Percentiles rank a stretch among this genome's conserved stretches.
Conservation (phyloP, 2,888 invertebrate genomes). For the Bruchidius siliquastri region DNA sequence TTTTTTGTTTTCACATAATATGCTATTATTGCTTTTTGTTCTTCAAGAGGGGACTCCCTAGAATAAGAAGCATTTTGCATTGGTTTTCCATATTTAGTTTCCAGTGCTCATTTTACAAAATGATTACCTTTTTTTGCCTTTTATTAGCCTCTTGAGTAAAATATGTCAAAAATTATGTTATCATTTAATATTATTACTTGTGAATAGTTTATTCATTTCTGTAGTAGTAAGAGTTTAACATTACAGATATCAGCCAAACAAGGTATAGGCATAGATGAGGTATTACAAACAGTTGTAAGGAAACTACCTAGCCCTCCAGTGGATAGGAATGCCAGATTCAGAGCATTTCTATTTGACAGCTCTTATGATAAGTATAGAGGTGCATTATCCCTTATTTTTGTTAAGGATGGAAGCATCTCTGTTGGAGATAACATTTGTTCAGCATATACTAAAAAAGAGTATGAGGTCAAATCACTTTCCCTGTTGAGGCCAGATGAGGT, state of each 20-base stretch:
- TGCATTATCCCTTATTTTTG: slow-evolving; percentile 69
- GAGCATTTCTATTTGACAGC: slow-evolving; percentile 86
- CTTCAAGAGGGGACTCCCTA: too few relatives aligned
- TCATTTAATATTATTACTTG: too few relatives aligned
- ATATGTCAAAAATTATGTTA: too few relatives aligned
- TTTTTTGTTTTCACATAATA: too few relatives aligned
- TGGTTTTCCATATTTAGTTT: too few relatives aligned
- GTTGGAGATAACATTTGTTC: slow-evolving; percentile 75
- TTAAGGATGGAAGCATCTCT: slow-evolving; percentile 70
- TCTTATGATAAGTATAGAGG: slow-evolving; percentile 90
- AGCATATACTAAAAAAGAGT: slow-evolving; percentile 64
- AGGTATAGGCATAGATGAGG: slow-evolving; percentile 75
- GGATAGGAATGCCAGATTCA: slow-evolving; percentile 58
- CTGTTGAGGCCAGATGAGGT: slow-evolving; percentile 75
- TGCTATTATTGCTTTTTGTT: too few relatives aligned
- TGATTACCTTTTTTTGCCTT: too few relatives aligned
- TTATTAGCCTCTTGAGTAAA: too few relatives aligned
- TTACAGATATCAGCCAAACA: slow-evolving; percentile 80
- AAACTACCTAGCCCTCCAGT: slow-evolving; percentile 71
- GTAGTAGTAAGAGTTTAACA: slow-evolving; percentile 2
- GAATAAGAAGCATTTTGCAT: too few relatives aligned
- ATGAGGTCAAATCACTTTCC: slow-evolving; percentile 74
- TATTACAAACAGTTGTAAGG: slow-evolving; percentile 74
- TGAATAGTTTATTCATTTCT: slow-evolving; percentile 1
- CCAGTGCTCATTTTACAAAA: too few relatives aligned